Percentiles rank a stretch among this genome's conserved stretches.
phyloP scores from a whole-genome alignment of 2,113 vertebrate species.

The Callaeas wilsoni region DNA sequence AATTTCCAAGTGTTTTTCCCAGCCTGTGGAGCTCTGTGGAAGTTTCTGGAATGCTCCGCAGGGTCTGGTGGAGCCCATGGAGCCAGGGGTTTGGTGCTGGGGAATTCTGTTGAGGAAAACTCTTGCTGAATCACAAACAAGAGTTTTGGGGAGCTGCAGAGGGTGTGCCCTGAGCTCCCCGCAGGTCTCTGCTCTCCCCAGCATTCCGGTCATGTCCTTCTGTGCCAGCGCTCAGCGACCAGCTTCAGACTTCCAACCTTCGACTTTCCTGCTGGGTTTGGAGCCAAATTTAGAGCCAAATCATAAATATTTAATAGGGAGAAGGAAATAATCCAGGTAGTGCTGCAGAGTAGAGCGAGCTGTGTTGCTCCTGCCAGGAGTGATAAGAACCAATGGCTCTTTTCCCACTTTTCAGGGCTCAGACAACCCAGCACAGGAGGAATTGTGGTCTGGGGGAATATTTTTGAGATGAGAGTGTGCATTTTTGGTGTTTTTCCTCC shows the following conservation, averaged over 20 bases:
- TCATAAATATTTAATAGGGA: background rate
- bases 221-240: rapidly evolving
- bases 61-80: rapidly evolving
- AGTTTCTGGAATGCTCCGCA: background rate
- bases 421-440: background rate
- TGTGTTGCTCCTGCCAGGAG: background rate
- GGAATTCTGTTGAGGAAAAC: background rate
- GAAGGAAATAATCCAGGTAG: background rate
- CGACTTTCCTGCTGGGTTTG: background rate
- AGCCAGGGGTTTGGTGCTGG: background rate
- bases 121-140: rapidly evolving
- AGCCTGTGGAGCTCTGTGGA: background rate
- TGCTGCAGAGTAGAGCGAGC: background rate
- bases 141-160: background rate
- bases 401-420: background rate
- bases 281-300: background rate
- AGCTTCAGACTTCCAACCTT: background rate
- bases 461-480: background rate
- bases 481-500: background rate
- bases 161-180: rapidly evolving
- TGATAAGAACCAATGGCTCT: background rate
- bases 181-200: background rate
- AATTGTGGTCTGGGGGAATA: background rate
- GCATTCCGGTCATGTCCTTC: background rate
- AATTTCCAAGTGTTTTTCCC: background rate